Conservation (phyloP, 2,797 vertebrate genomes). For the Artibeus jamaicensis region DNA sequence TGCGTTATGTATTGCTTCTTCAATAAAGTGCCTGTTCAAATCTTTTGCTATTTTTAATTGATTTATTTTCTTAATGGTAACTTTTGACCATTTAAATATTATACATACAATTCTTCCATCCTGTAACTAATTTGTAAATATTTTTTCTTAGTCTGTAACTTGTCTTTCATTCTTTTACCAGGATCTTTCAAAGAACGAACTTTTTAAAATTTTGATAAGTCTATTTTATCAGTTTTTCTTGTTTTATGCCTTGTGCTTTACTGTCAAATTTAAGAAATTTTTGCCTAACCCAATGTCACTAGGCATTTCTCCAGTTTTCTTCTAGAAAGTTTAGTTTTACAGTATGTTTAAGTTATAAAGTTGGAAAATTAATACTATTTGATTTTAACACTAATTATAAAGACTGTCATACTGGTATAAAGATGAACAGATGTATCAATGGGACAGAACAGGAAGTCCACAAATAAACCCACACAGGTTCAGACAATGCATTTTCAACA, state of each 20-base stretch:
- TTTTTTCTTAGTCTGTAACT: neutral
- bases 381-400: neutral
- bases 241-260: neutral
- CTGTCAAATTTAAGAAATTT: neutral
- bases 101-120: neutral
- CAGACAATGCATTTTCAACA: neutral
- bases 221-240: neutral
- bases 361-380: neutral
- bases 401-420: neutral
- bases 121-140: neutral
- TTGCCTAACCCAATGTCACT: neutral
- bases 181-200: neutral
- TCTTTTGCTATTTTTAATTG: neutral
- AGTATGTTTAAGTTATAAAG: neutral
- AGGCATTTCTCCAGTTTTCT: neutral
- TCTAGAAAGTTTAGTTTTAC: neutral
- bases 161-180: neutral
- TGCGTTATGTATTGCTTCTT: neutral
- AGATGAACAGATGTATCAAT: neutral
- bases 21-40: neutral
- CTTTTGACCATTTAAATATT: neutral
- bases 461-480: neutral
- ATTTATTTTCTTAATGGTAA: neutral
- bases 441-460: neutral
- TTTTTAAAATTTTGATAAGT: neutral